Percentiles rank a stretch among this genome's conserved stretches.
Evolutionary conservation across 2,888 invertebrate genomes (phyloP).

Genomic region (Lordiphosa andalusiaca): DNA sequence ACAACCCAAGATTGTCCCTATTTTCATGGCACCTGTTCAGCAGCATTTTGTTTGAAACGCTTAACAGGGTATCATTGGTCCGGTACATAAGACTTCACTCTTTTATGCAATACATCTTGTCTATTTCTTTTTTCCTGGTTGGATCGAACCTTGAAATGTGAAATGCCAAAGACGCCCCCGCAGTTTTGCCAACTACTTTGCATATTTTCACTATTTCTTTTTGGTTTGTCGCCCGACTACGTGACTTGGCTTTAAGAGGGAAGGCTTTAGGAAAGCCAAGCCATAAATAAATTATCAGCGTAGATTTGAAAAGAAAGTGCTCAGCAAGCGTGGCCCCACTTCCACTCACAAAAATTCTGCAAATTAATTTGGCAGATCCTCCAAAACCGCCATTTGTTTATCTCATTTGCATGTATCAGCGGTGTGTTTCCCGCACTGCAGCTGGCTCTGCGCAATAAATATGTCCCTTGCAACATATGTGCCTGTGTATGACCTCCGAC

Average conservation of each 20-base stretch:
- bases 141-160: constrained; percentile 61
- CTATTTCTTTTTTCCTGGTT: constrained; percentile 13
- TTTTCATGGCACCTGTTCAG: too few species aligned
- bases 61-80: too few species aligned
- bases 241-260: constrained; percentile 51
- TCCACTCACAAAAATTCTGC: too few species aligned
- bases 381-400: neutral
- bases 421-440: constrained; percentile 20
- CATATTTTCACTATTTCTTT: constrained; percentile 72
- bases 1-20: too few species aligned
- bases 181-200: constrained; percentile 52
- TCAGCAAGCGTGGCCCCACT: neutral
- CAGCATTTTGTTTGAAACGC: too few species aligned
- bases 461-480: constrained; percentile 42
- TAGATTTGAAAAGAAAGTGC: constrained; percentile 3
- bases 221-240: constrained; percentile 50
- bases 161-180: constrained; percentile 51
- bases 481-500: constrained; percentile 13
- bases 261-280: constrained; percentile 9
- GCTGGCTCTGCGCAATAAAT: constrained; percentile 5
- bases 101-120: constrained; percentile 10
- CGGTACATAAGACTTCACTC: neutral
- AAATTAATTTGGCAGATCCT: neutral
- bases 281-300: constrained; percentile 37
- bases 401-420: constrained; percentile 3